A percentile compares a stretch with the other conserved stretches of the same genome.
These are phyloP conservation scores for Morpho helenor DNA, from an alignment of 2,888 invertebrate genomes.

Conservation along the genomic window DNA sequence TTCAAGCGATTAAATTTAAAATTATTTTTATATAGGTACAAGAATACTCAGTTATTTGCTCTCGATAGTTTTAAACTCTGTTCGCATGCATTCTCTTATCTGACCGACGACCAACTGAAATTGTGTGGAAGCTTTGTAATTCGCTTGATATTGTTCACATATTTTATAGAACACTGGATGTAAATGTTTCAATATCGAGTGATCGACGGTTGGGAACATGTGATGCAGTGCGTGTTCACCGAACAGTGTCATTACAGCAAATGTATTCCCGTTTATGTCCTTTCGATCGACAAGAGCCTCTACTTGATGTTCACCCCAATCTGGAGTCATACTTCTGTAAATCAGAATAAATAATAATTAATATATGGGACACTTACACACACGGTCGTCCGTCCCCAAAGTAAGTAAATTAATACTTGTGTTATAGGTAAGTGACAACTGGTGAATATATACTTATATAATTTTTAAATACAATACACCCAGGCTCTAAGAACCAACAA, in stretches of 20 bases:
- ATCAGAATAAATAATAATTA: background rate
- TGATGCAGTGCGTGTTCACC: conserved; percentile 90
- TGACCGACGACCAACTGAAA: conserved; percentile 59
- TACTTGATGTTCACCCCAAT: conserved; percentile 89
- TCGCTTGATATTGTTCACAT: conserved; percentile 37
- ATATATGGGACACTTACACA: too few relatives aligned
- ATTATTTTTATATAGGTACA: too few relatives aligned
- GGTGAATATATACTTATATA: too few relatives aligned
- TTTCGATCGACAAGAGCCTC: conserved; percentile 87
- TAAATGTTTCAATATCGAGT: conserved; percentile 82
- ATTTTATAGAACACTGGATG: conserved; percentile 81
- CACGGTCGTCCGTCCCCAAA: too few relatives aligned
- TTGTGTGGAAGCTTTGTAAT: conserved; percentile 57
- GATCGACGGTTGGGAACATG: conserved; percentile 89
- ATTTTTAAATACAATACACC: too few relatives aligned
- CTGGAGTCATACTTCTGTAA: conserved; percentile 65
- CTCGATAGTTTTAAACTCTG: too few relatives aligned
- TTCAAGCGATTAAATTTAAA: too few relatives aligned
- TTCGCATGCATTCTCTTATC: conserved; percentile 25
- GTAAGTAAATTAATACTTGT: too few relatives aligned
- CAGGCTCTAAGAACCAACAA: too few relatives aligned
- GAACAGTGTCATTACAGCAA: conserved; percentile 84
- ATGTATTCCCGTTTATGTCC: conserved; percentile 81
- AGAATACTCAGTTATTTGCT: too few relatives aligned
- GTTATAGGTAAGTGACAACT: too few relatives aligned